Conservation (phyloP, 2,113 vertebrate genomes). For the Etia nguti region DNA sequence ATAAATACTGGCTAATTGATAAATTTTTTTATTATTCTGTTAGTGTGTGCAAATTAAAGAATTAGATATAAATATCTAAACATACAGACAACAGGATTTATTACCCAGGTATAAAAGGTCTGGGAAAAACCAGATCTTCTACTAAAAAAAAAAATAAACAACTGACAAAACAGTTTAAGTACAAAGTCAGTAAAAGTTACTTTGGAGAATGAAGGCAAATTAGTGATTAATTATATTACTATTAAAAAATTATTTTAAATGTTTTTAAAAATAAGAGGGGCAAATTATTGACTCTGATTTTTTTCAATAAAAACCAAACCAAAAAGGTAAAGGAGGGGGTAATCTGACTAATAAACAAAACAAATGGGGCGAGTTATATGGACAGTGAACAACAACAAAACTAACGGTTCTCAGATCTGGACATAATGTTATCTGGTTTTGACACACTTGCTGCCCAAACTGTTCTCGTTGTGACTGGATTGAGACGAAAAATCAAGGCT, state of each 20-base stretch:
- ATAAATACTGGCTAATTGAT: background rate
- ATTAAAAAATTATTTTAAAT: background rate
- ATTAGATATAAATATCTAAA: background rate
- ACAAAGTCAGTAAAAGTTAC: background rate
- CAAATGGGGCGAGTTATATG: background rate
- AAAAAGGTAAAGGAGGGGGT: too few species aligned
- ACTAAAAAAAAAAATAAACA: background rate
- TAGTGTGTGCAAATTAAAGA: background rate
- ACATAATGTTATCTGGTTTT: background rate
- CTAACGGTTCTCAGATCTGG: background rate
- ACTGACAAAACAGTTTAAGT: background rate
- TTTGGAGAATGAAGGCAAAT: background rate
- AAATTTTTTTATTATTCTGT: background rate
- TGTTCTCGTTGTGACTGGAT: background rate
- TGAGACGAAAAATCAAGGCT: background rate
- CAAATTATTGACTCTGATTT: too few species aligned
- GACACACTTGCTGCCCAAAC: background rate
- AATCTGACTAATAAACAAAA: background rate
- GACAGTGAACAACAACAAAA: background rate
- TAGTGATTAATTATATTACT: background rate
- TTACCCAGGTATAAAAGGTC: background rate
- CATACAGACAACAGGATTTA: background rate
- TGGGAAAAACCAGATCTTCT: background rate
- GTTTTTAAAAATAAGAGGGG: too few species aligned
- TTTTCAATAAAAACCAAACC: background rate